Base-by-base conservation (phyloP, 2,797 vertebrate species). In the Yasuhikotakia modesta region DNA sequence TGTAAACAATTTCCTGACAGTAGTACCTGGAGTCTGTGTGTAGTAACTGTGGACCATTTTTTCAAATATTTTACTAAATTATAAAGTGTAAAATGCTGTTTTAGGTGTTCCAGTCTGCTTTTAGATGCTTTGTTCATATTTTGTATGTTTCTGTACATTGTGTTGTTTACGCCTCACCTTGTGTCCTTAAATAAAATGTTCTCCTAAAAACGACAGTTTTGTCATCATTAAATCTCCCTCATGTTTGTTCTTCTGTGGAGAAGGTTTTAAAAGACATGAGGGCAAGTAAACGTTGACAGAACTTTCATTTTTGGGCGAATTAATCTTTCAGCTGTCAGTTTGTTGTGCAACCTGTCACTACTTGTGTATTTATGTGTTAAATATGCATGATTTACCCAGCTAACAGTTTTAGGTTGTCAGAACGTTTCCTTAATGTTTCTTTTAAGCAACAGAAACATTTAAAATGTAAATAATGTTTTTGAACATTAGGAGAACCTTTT, bases 81-180 rank as follows among this genome's bases (percentile, higher is more conserved):
- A 14, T 60, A 13, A 55, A 69, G 17, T 46, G 19, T 64, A 22
- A 69, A 19, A 67, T 57, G 19, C 21, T 79, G 70, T 57, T 79
- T 66, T 10, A 43, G 39, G 39, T 10, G 39, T 67, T 27, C 76
- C 30, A 19, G 80, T 82, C 83, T 84, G 83, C 83, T 84, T 82
- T 82, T 84, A 84, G 83, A 80, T 82, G 79, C 43, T 71, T 55
- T 22, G 70, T 74, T 70, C 79, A 61, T 80, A 19, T 27, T 57
- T 64, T 68, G 50, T 70, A 24, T 65, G 0, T 79, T 35, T 81
- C 21, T 81, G 60, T 63, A 43, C 61, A 50, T 57, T 12, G 24
- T 73, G 24, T 57, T 60, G 16, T 60, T 30, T 50, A 55, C 71
- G 71, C 76, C 64, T 19, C 10, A 39, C 4, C 43, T 32, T 67